Evolutionary conservation across 2,113 vertebrate genomes (phyloP).

Genomic region (Burhinus bistriatus): DNA sequence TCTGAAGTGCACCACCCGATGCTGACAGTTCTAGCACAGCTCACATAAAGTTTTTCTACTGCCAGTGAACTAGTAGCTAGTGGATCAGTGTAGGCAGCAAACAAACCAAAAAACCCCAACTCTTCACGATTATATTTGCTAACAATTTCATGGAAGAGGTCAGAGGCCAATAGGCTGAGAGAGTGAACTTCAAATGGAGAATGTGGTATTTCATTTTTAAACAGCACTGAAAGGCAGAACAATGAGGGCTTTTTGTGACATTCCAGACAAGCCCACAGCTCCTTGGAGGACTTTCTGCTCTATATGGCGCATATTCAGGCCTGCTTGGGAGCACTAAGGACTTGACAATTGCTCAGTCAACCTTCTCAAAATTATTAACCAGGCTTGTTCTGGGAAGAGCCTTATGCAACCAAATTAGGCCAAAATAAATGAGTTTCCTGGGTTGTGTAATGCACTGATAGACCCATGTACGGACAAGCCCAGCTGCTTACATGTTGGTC

Average conservation of each 20-base stretch:
- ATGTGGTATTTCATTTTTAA: not conserved
- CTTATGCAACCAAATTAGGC: not conserved
- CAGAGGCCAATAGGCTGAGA: not conserved
- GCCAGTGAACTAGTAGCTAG: not conserved
- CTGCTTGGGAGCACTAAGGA: not conserved
- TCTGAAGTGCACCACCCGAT: rapidly evolving
- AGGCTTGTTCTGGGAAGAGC: not conserved
- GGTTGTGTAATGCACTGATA: not conserved
- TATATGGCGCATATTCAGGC: not conserved
- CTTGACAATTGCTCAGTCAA: not conserved
- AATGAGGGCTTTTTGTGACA: not conserved
- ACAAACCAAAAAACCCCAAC: not conserved
- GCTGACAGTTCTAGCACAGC: rapidly evolving
- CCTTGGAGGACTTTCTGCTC: not conserved
- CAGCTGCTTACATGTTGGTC: rapidly evolving
- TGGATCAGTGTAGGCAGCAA: not conserved
- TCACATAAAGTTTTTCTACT: not conserved
- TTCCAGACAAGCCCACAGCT: constrained; percentile 16
- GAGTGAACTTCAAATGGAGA: not conserved
- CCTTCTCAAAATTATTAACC: not conserved
- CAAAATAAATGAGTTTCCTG: not conserved
- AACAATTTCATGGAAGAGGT: not conserved
- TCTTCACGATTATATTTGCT: not conserved
- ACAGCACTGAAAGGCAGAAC: not conserved
- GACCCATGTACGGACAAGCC: not conserved